These are phyloP conservation scores for Balanococcus diminutus DNA, from an alignment of 2,888 invertebrate genomes.

Conservation along the genomic window DNA sequence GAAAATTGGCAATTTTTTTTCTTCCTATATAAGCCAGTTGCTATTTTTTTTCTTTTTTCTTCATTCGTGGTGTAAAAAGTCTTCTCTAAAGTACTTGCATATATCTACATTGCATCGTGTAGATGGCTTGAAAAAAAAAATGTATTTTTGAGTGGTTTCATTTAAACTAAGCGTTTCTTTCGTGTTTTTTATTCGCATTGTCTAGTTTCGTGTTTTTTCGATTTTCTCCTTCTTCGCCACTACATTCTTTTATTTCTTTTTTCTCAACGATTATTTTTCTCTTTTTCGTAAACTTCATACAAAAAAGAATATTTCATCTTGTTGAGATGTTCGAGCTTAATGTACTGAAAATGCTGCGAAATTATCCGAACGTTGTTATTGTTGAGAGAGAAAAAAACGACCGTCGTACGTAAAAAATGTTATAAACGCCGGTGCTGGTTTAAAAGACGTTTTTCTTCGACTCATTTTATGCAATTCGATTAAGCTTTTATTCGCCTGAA, in stretches of 20 bases:
- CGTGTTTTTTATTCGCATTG: background rate
- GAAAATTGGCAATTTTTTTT: too few relatives aligned
- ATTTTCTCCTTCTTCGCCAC: background rate
- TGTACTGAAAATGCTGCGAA: background rate
- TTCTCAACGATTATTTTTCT: background rate
- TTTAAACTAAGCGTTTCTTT: background rate
- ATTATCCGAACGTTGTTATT: conserved; percentile 9
- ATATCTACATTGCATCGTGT: too few relatives aligned
- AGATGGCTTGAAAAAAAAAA: background rate
- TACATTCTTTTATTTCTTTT: background rate
- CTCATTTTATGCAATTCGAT: conserved; percentile 6
- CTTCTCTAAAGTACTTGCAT: too few relatives aligned
- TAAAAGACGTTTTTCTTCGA: background rate
- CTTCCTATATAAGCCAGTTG: too few relatives aligned
- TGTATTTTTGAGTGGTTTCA: conserved; percentile 6
- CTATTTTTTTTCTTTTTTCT: too few relatives aligned
- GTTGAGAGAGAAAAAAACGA: too few relatives aligned
- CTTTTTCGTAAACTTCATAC: background rate
- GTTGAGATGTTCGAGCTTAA: conserved; percentile 1
- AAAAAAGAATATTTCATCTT: conserved; percentile 1
- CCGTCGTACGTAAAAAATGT: background rate
- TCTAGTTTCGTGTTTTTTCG: background rate
- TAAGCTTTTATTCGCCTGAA: background rate
- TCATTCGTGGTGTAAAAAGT: too few relatives aligned
- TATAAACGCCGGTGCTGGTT: background rate